Conservation (phyloP, 2,888 invertebrate genomes). For the Eupithecia pulchellata region DNA sequence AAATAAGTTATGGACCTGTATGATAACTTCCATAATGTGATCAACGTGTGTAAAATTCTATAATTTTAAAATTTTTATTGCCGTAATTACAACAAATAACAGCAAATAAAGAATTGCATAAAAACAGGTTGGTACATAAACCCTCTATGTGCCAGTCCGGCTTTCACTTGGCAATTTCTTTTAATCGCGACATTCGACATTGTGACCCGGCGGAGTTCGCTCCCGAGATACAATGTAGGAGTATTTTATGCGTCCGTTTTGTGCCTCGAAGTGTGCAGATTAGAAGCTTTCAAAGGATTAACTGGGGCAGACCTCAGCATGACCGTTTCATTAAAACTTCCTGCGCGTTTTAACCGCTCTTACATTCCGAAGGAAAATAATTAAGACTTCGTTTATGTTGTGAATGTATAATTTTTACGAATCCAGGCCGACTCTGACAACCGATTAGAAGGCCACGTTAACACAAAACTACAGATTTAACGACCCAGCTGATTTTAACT, state of each 20-base stretch:
- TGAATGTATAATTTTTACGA: conserved; percentile 45
- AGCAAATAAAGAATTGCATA: too few species aligned
- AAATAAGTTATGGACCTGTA: too few species aligned
- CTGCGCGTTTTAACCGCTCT: conserved; percentile 50
- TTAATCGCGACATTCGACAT: conserved; percentile 24
- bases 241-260: conserved; percentile 54
- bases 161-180: neutral
- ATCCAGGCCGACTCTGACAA: neutral
- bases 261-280: conserved; percentile 62
- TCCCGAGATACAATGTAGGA: conserved; percentile 47
- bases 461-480: neutral
- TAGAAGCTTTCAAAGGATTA: conserved; percentile 76
- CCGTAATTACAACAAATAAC: too few species aligned
- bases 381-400: conserved; percentile 57
- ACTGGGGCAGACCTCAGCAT: conserved; percentile 62
- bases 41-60: too few species aligned
- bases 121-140: too few species aligned
- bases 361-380: conserved; percentile 65
- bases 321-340: conserved; percentile 74
- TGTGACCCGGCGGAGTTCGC: conserved; percentile 11
- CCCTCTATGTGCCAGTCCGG: neutral
- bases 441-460: neutral
- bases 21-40: too few species aligned
- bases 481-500: conserved; percentile 24
- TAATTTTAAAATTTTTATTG: too few species aligned